A percentile compares a stretch with the other conserved stretches of the same genome.
Evolutionary conservation across 2,113 vertebrate species (phyloP).

Genomic region (Percina caprodes): DNA sequence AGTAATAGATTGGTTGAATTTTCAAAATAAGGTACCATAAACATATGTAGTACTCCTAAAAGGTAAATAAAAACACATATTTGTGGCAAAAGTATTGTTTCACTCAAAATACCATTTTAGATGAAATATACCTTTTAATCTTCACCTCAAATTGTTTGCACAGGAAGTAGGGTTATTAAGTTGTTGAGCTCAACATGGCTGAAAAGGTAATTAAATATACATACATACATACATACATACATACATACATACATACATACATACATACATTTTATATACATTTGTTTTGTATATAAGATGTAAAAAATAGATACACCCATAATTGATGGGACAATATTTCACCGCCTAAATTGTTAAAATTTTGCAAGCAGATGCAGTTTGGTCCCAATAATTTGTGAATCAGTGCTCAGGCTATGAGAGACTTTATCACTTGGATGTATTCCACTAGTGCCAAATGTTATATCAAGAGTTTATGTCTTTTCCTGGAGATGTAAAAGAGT

Average conservation of each 20-base stretch:
- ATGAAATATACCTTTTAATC: conserved; percentile 38
- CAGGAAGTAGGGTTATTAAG: neutral
- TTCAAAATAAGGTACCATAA: neutral
- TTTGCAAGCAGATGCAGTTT: conserved; percentile 31
- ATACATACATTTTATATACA: neutral
- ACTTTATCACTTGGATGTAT: conserved; percentile 43
- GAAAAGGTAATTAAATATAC: neutral
- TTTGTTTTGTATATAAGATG: conserved; percentile 27
- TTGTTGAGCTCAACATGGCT: conserved; percentile 9
- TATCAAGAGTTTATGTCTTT: conserved; percentile 36
- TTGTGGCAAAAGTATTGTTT: conserved; percentile 1
- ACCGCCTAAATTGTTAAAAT: conserved; percentile 30
- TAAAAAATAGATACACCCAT: conserved; percentile 18
- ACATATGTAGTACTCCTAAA: neutral
- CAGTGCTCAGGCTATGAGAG: conserved; percentile 60
- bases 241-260: neutral
- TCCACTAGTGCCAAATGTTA: conserved; percentile 73
- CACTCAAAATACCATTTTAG: neutral
- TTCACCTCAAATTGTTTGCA: conserved; percentile 39
- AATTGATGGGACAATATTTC: neutral
- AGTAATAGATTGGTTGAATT: neutral
- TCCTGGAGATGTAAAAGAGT: conserved; percentile 38
- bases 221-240: neutral
- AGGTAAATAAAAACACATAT: neutral
- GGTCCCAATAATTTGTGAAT: conserved; percentile 40